Evolutionary conservation across 2,888 invertebrate species (phyloP), one percentile per base, ranked within the genome.

Genomic region (Polietes domitor): DNA sequence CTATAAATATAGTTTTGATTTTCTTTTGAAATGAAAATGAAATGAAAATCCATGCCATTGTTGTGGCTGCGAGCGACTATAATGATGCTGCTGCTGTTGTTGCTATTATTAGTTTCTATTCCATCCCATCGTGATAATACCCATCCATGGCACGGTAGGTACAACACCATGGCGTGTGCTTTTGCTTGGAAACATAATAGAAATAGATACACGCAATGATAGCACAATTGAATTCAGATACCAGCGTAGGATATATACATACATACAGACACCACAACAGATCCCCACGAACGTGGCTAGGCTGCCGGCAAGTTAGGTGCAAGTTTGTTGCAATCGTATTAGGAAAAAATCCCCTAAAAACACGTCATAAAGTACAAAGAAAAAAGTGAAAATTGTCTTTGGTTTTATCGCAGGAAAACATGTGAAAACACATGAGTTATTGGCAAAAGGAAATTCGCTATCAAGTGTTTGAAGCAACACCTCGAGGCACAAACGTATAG

Each of bases 1-100:
- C 86, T 81, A 86, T 82, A 85, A 86, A 85, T 81, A 82, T 82
- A 83, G 82, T 83, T 77, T 84, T 84, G 12, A 19, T 68, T 68
- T 68, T 24, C 68, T 41, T 21, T 73, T 58, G 55, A 58, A 73
- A 55, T 73, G 72, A 73, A 73, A 73, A 73, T 41, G 61, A 73
- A 73, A 73, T 73, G 58, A 73, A 73, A 73, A 61, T 73, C 73
- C 58, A 61, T 43, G 73, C 73, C 21, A 43, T 43, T 32, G 32
- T 55, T 63, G 63, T n/a, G n/a, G n/a, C n/a, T n/a, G n/a, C n/a
- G n/a, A n/a, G n/a, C n/a, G n/a, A n/a, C n/a, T n/a, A n/a, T 2
- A 9, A n/a, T 55, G n/a, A n/a, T 55, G 55, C n/a, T 61, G 58
- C 26, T 26, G 24, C 32, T 61, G 26, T 32, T 61, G 32, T 61